These are phyloP conservation scores for Zenarchopterus dispar DNA, from an alignment of 2,797 vertebrate genomes.

Conservation along the genomic window DNA sequence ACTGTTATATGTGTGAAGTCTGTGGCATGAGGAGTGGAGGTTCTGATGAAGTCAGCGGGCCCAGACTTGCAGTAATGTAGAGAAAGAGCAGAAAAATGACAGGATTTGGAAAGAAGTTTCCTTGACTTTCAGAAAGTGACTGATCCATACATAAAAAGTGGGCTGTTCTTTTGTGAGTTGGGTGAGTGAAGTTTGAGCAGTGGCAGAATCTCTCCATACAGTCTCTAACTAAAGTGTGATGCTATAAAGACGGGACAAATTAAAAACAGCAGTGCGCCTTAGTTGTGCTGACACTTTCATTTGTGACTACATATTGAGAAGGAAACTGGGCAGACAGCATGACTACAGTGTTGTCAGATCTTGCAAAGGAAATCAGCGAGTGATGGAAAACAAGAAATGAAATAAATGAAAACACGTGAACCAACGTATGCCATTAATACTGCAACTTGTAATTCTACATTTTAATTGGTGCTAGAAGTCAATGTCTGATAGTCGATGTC, in stretches of 20 bases:
- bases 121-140: constrained; percentile 4
- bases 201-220: neutral
- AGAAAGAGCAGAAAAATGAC: constrained; percentile 9
- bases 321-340: neutral
- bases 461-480: neutral
- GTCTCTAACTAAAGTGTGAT: too few relatives aligned
- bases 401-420: neutral
- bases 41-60: constrained; percentile 3
- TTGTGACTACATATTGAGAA: too few relatives aligned
- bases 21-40: neutral
- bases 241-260: too few relatives aligned
- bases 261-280: neutral
- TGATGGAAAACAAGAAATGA: neutral
- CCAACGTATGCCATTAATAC: neutral
- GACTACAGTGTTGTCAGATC: neutral
- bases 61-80: constrained; percentile 1
- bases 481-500: too few relatives aligned
- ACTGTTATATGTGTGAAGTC: neutral
- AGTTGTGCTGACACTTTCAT: neutral
- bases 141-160: neutral
- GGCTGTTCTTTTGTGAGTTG: neutral
- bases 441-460: neutral
- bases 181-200: neutral
- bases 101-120: constrained; percentile 3
- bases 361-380: neutral